phyloP scores from a whole-genome alignment of 2,797 vertebrate genomes.

The Threskiornis aethiopicus region DNA sequence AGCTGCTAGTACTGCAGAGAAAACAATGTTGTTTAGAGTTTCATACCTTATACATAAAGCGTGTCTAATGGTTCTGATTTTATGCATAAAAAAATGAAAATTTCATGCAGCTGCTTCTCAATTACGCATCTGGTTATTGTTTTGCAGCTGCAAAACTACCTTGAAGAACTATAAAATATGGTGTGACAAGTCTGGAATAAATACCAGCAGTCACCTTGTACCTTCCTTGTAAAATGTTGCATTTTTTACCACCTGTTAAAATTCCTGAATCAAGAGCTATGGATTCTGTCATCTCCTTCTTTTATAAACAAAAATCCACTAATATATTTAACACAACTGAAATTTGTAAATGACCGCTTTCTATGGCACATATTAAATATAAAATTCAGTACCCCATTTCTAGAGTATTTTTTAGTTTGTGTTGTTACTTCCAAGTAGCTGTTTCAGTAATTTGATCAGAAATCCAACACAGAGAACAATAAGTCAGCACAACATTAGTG shows the following conservation, averaged over 20 bases:
- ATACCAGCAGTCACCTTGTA: not conserved
- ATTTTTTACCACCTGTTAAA: not conserved
- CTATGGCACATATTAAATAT: not conserved
- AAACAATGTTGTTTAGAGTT: slow-evolving; percentile 45
- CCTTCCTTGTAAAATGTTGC: not conserved
- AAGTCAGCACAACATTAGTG: slow-evolving; percentile 81
- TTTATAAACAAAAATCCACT: not conserved
- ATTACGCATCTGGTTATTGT: slow-evolving; percentile 66
- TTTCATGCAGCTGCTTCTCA: slow-evolving; percentile 59
- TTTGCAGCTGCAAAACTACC: slow-evolving; percentile 52
- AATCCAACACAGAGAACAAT: slow-evolving; percentile 79
- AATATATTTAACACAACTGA: slow-evolving; percentile 16
- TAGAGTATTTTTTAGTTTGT: slow-evolving; percentile 18
- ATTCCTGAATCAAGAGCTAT: not conserved
- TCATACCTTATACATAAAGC: slow-evolving; percentile 36
- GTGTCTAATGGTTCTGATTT: slow-evolving; percentile 38
- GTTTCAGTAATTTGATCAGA: slow-evolving; percentile 77
- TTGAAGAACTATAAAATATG: slow-evolving; percentile 46
- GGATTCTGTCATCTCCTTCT: not conserved
- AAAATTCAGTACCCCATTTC: slow-evolving; percentile 18
- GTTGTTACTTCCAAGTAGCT: slow-evolving; percentile 59
- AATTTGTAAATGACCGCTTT: slow-evolving; percentile 2
- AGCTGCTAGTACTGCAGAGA: slow-evolving; percentile 60
- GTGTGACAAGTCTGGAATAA: slow-evolving; percentile 1
- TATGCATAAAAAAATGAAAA: slow-evolving; percentile 56